Evolutionary conservation across 2,113 vertebrate species (phyloP), one percentile per base, ranked within the genome.

Genomic region (Zosterops borbonicus): DNA sequence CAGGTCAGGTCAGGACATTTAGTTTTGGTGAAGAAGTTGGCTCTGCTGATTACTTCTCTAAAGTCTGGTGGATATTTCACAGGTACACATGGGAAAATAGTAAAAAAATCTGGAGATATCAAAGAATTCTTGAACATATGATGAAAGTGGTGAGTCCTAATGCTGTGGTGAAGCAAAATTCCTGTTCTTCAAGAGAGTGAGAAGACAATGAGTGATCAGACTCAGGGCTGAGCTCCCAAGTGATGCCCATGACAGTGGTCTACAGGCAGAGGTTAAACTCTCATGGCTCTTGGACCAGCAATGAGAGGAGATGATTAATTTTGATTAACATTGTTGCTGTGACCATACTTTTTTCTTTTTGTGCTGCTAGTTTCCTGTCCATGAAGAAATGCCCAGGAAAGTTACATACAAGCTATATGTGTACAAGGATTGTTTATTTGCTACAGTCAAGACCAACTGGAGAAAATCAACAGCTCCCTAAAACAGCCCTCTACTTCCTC

Each of bases 391-490:
- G 19, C 20, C 21, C 6, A 42, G 25, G 53, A 35, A 90, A 92
- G 16, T 59, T 77, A n/a, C 16, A 33, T 42, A 15, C 37, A 59
- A 35, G 15, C 60, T 74, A 27, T 9, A 27, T 33, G 27, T 27
- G 75, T 60, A 20, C 31, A 90, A 83, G 27, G 56, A 60, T 59
- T 69, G 8, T 65, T 73, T 82, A 75, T 49, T 83, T 37, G 13
- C 42, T 79, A 28, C 7, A 67, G 21, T 20, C 33, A 52, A 19
- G 28, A 41, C 50, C 17, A 90, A 90, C 17, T 35, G 47, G 33
- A 91, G 53, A 91, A 87, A 92, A 89, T 62, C 59, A 74, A 27
- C 63, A 76, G n/a, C 70, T 86, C 85, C 50, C 15, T 33, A 55
- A 83, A 83, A 17, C 35, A 77, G 46, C 42, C n/a, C 47, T 83